Percentiles rank a stretch among this genome's conserved stretches.
phyloP scores from a whole-genome alignment of 2,888 invertebrate genomes.

The Malacosoma neustria region DNA sequence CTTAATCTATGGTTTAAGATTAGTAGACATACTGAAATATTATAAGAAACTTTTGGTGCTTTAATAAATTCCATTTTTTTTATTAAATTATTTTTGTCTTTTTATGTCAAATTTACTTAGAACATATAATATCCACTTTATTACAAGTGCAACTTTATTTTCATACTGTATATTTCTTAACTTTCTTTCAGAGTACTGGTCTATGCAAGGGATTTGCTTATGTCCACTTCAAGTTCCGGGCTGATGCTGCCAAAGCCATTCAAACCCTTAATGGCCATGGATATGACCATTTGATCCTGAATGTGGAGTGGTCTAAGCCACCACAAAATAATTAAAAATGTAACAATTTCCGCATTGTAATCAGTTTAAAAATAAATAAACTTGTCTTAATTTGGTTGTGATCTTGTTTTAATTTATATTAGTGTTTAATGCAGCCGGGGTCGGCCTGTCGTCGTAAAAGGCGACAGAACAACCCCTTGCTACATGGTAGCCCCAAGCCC shows the following conservation, averaged over 20 bases:
- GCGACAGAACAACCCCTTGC: no score
- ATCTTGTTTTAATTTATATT: constrained; percentile 2
- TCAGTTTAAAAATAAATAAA: constrained; percentile 9
- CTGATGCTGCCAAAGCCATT: constrained; percentile 95
- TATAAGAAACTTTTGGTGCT: no score
- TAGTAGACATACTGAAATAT: no score
- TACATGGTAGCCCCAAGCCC: no score
- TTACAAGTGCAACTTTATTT: background rate
- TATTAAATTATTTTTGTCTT: no score
- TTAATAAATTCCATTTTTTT: no score
- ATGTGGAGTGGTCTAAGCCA: constrained; percentile 99
- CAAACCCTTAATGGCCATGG: constrained; percentile 92
- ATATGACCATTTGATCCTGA: constrained; percentile 97
- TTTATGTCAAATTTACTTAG: no score
- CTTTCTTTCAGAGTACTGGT: constrained; percentile 81
- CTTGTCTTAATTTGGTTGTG: constrained; percentile 19
- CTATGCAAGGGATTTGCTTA: constrained; percentile 98
- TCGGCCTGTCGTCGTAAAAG: no score
- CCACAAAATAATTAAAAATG: constrained; percentile 62
- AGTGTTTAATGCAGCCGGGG: no score
- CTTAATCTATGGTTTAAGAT: no score
- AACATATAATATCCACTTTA: no score
- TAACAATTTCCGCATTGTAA: constrained; percentile 26
- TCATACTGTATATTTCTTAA: no score
- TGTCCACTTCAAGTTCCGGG: constrained; percentile 94